Conservation (phyloP, 2,113 vertebrate species). For the Nyctibius bracteatus region DNA sequence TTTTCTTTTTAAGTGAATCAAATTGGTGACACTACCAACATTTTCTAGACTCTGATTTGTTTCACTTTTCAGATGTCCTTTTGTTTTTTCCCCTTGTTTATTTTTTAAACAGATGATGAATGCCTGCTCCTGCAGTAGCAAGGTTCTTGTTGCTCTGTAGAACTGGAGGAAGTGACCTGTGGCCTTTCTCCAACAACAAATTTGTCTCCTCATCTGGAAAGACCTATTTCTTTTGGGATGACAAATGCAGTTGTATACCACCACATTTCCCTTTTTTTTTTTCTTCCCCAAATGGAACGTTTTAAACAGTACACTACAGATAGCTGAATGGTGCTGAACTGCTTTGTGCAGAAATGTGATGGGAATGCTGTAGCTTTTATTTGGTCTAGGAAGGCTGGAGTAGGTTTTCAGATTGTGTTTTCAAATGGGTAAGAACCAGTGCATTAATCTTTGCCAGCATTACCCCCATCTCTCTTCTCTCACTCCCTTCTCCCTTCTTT, state of each 20-base stretch:
- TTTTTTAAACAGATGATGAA: neutral
- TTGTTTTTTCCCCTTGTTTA: neutral
- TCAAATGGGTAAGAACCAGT: neutral
- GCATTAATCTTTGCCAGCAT: neutral
- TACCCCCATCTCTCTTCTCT: neutral
- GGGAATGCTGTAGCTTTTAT: neutral
- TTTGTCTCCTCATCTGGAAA: neutral
- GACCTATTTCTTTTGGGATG: neutral
- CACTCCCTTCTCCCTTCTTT: neutral
- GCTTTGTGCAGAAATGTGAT: neutral
- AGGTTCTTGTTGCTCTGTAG: neutral
- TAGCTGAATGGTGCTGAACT: neutral
- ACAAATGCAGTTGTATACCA: neutral
- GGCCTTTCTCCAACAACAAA: neutral
- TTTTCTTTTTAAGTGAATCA: neutral
- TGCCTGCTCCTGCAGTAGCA: neutral
- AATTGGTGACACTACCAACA: neutral
- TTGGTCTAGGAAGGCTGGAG: neutral
- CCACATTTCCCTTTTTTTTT: neutral
- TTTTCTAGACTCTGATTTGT: neutral
- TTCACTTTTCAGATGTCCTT: neutral
- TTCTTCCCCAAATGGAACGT: neutral
- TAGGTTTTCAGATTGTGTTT: constrained; percentile 30
- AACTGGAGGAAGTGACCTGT: neutral
- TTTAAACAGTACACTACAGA: neutral